These are phyloP conservation scores for Steatocranus sp. DNA, from an alignment of 2,797 vertebrate genomes.

Conservation along the genomic window DNA sequence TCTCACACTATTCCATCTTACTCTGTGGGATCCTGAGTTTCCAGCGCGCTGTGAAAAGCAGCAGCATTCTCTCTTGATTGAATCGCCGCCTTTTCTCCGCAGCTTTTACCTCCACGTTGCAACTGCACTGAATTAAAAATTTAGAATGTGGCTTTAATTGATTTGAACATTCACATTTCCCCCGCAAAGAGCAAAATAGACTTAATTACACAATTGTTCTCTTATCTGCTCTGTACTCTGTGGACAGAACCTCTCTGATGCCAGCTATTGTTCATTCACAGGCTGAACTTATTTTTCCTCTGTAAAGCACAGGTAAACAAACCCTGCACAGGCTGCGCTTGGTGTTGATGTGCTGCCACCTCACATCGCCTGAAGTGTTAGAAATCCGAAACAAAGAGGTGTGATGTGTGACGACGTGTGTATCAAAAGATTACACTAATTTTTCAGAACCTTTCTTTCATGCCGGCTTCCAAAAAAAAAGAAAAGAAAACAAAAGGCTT, in stretches of 20 bases:
- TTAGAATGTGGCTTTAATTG: not conserved
- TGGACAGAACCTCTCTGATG: not conserved
- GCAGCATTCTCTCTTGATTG: conserved; percentile 16
- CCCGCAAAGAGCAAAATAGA: not conserved
- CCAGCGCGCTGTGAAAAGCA: not conserved
- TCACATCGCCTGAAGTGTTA: not conserved
- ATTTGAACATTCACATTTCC: not conserved
- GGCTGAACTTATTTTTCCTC: not conserved
- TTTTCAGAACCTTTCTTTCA: not conserved
- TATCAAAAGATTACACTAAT: conserved; percentile 33
- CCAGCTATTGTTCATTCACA: not conserved
- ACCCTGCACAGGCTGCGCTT: not conserved
- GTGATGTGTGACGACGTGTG: not conserved
- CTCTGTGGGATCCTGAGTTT: not conserved
- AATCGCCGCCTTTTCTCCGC: conserved; percentile 9
- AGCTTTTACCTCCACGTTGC: not conserved
- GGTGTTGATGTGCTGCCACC: conserved; percentile 2
- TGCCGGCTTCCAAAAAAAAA: not conserved
- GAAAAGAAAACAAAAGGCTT: not conserved
- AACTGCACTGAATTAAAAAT: not conserved
- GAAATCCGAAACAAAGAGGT: conserved; percentile 29
- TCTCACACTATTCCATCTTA: not conserved
- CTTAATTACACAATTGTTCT: not conserved
- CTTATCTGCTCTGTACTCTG: not conserved
- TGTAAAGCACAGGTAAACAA: conserved; percentile 3